Conservation (phyloP, 2,797 vertebrate genomes). For the Scleropages formosus region DNA sequence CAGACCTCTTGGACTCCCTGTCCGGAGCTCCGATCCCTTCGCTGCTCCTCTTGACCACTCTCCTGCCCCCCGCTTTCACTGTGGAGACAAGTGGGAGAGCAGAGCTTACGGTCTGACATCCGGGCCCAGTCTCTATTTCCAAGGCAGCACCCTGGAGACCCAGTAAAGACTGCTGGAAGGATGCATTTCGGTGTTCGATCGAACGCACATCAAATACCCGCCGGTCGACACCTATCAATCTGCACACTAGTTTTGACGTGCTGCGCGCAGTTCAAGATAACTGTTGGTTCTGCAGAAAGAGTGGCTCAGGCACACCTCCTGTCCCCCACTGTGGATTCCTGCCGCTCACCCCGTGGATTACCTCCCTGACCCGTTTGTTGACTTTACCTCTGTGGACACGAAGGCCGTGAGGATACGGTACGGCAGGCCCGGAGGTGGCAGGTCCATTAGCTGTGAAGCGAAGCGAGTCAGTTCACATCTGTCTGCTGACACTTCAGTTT, state of each 20-base stretch:
- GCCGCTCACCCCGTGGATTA: too few species aligned
- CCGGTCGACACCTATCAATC: too few species aligned
- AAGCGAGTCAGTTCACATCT: neutral
- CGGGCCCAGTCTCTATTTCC: too few species aligned
- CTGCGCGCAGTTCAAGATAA: too few species aligned
- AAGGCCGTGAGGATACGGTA: neutral
- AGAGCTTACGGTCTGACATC: neutral
- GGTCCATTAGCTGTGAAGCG: neutral
- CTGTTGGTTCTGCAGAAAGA: too few species aligned
- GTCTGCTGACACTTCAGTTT: neutral
- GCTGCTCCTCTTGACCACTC: conserved; percentile 78
- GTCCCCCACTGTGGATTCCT: too few species aligned
- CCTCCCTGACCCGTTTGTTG: neutral
- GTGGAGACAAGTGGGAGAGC: conserved; percentile 17
- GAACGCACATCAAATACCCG: too few species aligned
- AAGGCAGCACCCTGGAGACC: too few species aligned
- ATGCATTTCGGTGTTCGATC: too few species aligned
- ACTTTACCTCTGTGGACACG: neutral
- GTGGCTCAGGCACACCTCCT: too few species aligned
- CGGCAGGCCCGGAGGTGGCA: neutral
- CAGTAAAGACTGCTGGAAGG: too few species aligned
- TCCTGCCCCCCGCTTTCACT: conserved; percentile 88
- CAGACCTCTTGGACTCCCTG: conserved; percentile 67
- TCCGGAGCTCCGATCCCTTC: conserved; percentile 71
- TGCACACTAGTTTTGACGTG: too few species aligned